phyloP scores from a whole-genome alignment of 2,888 invertebrate genomes.

The Drosophila monieri region DNA sequence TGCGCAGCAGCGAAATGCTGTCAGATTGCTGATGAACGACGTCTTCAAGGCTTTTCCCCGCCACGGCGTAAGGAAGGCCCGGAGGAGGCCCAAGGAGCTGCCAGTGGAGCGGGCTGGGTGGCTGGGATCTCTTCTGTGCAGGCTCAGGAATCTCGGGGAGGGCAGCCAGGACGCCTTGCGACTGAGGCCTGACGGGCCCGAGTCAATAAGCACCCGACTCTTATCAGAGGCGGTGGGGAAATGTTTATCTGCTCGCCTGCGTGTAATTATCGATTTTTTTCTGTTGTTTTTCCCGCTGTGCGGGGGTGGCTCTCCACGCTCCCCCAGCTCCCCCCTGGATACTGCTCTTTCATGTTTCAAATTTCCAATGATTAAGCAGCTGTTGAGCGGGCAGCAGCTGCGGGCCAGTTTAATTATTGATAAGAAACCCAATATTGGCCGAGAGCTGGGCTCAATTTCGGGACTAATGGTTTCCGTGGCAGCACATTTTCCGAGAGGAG shows the following conservation, averaged over 20 bases:
- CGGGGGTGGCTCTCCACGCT: slow-evolving; percentile 27
- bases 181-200: slow-evolving; percentile 22
- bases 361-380: slow-evolving; percentile 52
- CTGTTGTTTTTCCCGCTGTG: slow-evolving; percentile 32
- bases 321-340: slow-evolving; percentile 6
- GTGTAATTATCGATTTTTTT: slow-evolving; percentile 70
- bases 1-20: slow-evolving; percentile 46
- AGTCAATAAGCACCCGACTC: slow-evolving; percentile 52
- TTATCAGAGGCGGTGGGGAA: slow-evolving; percentile 57
- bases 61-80: slow-evolving; percentile 37
- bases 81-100: slow-evolving; percentile 10
- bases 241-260: slow-evolving; percentile 50
- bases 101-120: slow-evolving; percentile 1
- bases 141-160: neutral
- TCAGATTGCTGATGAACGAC: slow-evolving; percentile 47
- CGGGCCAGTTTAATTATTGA: slow-evolving; percentile 64
- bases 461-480: slow-evolving; percentile 15
- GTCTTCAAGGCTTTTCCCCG: slow-evolving; percentile 53
- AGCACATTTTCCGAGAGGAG: neutral
- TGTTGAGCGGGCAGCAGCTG: slow-evolving; percentile 42
- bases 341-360: slow-evolving; percentile 58
- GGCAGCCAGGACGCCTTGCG: neutral
- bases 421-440: slow-evolving; percentile 46
- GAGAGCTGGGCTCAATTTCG: slow-evolving; percentile 12
- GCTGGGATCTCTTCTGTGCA: slow-evolving; percentile 20